These are phyloP conservation scores for Pinctada fucata DNA, from an alignment of 2,888 invertebrate species.

Conservation along the genomic window DNA sequence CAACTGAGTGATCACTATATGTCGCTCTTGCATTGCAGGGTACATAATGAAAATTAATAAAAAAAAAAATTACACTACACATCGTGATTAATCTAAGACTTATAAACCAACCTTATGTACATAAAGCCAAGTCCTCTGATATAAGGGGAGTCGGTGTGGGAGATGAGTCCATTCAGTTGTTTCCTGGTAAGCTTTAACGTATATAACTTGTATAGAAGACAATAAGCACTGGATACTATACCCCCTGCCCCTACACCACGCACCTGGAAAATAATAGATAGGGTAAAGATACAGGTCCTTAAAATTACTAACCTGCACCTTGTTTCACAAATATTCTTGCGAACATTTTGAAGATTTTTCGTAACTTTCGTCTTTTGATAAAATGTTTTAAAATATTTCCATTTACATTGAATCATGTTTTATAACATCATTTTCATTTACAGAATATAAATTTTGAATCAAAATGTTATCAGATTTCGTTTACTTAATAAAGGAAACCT, in stretches of 20 bases:
- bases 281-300: neutral
- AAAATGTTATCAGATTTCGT: too few species aligned
- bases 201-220: slow-evolving; percentile 98
- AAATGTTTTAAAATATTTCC: neutral
- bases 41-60: too few species aligned
- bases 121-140: slow-evolving; percentile 95
- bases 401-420: too few species aligned
- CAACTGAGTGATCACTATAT: too few species aligned
- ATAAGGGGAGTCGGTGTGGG: slow-evolving; percentile 97
- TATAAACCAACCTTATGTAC: slow-evolving; percentile 82
- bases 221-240: slow-evolving; percentile 99
- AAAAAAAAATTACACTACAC: too few species aligned
- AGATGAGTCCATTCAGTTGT: slow-evolving; percentile 95
- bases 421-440: too few species aligned
- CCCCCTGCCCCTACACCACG: slow-evolving; percentile 99
- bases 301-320: neutral
- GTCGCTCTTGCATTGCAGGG: too few species aligned
- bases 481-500: too few species aligned
- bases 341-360: neutral
- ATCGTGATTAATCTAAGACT: too few species aligned
- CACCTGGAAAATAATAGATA: slow-evolving; percentile 81
- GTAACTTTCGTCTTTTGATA: neutral
- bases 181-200: slow-evolving; percentile 97
- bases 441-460: too few species aligned
- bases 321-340: neutral